phyloP scores from a whole-genome alignment of 2,888 invertebrate species.

The Chaetogeoica ovagalla region DNA sequence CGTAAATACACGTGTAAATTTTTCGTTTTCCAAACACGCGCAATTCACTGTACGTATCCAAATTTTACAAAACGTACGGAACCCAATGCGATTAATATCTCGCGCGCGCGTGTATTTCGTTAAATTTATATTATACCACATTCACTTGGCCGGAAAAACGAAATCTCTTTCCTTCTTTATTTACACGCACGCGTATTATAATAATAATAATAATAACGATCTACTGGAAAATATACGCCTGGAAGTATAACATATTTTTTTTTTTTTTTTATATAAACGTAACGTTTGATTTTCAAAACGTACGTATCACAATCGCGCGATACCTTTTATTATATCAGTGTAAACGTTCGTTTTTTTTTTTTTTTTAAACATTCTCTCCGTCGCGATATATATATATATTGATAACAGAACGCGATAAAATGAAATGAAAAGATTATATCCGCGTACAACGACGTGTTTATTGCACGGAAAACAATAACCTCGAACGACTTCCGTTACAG shows the following conservation, averaged over 20 bases:
- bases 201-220: too few relatives aligned
- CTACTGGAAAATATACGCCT: too few relatives aligned
- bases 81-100: neutral
- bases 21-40: too few relatives aligned
- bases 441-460: neutral
- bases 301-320: neutral
- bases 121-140: conserved; percentile 1
- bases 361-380: neutral
- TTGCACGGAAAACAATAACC: neutral
- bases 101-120: neutral
- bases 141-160: too few relatives aligned
- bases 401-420: neutral
- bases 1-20: too few relatives aligned
- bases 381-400: neutral
- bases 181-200: too few relatives aligned
- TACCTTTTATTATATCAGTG: neutral
- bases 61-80: neutral
- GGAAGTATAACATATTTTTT: too few relatives aligned
- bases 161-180: too few relatives aligned
- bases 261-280: too few relatives aligned
- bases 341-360: neutral
- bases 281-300: too few relatives aligned
- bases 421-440: neutral
- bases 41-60: too few relatives aligned
- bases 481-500: neutral